phyloP scores from a whole-genome alignment of 2,888 invertebrate species.

The Callyntrura sp. region DNA sequence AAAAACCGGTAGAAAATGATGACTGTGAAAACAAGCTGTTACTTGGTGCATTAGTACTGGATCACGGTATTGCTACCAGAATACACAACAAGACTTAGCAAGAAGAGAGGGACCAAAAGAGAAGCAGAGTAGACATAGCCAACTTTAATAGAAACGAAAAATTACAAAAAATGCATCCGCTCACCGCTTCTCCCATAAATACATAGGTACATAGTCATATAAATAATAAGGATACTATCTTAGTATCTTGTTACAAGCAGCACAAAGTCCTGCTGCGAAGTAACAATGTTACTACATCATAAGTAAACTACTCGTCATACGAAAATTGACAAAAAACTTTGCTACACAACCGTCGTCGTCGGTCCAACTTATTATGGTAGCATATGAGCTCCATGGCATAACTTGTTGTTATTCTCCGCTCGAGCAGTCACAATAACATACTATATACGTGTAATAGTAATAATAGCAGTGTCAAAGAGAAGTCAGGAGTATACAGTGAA shows the following conservation, averaged over 20 bases:
- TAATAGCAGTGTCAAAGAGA: neutral
- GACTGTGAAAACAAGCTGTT: conserved; percentile 70
- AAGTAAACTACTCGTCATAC: conserved; percentile 40
- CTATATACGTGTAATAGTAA: no score
- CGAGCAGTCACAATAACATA: conserved; percentile 43
- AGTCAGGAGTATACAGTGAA: neutral
- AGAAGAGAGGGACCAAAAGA: conserved; percentile 38
- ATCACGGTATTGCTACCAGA: conserved; percentile 57
- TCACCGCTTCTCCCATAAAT: conserved; percentile 22
- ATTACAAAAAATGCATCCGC: conserved; percentile 59
- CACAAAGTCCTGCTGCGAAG: conserved; percentile 29
- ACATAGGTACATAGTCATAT: conserved; percentile 13
- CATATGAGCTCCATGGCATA: neutral
- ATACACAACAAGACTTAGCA: conserved; percentile 30
- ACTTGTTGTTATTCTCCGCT: conserved; percentile 32
- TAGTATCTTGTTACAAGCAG: conserved; percentile 19
- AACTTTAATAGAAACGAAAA: conserved; percentile 36
- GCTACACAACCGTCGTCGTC: neutral
- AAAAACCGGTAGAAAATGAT: conserved; percentile 64
- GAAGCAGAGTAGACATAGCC: conserved; percentile 39
- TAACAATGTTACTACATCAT: conserved; percentile 44
- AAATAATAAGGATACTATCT: neutral
- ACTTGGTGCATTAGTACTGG: conserved; percentile 66
- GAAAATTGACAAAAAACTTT: conserved; percentile 45
- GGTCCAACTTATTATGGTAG: conserved; percentile 9